Evolutionary conservation across 2,113 vertebrate genomes (phyloP).

Genomic region (Verasper variegatus): DNA sequence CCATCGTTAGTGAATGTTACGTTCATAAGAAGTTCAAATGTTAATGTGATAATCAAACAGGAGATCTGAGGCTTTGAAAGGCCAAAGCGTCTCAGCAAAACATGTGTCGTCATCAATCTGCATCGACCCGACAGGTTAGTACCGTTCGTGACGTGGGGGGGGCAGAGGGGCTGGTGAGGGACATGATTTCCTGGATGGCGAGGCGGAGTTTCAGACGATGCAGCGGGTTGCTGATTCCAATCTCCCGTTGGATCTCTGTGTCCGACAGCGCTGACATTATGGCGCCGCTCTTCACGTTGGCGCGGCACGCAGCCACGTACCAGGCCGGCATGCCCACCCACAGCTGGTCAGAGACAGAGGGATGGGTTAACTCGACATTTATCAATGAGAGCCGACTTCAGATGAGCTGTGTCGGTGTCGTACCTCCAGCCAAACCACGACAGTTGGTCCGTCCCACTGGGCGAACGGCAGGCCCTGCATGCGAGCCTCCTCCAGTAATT

Average conservation of each 20-base stretch:
- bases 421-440: constrained; percentile 98
- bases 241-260: constrained; percentile 97
- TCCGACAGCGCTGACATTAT: constrained; percentile 98
- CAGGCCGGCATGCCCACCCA: constrained; percentile 99
- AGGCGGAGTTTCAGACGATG: constrained; percentile 95
- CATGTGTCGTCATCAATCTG: too few relatives aligned
- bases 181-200: constrained; percentile 99
- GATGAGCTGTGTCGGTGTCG: background rate
- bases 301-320: constrained; percentile 97
- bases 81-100: background rate
- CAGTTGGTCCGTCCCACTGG: constrained; percentile 97
- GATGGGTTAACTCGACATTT: background rate
- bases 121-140: constrained; percentile 27
- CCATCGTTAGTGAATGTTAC: constrained; percentile 43
- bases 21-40: background rate
- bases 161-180: constrained; percentile 94
- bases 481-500: constrained; percentile 96
- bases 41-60: background rate
- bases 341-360: constrained; percentile 80
- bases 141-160: constrained; percentile 98
- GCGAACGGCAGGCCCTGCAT: constrained; percentile 94
- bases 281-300: constrained; percentile 97
- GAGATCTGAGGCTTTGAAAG: background rate
- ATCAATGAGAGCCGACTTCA: background rate
- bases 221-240: constrained; percentile 96